Conservation (phyloP, 2,797 vertebrate genomes). For the Pipistrellus pipistrellus region DNA sequence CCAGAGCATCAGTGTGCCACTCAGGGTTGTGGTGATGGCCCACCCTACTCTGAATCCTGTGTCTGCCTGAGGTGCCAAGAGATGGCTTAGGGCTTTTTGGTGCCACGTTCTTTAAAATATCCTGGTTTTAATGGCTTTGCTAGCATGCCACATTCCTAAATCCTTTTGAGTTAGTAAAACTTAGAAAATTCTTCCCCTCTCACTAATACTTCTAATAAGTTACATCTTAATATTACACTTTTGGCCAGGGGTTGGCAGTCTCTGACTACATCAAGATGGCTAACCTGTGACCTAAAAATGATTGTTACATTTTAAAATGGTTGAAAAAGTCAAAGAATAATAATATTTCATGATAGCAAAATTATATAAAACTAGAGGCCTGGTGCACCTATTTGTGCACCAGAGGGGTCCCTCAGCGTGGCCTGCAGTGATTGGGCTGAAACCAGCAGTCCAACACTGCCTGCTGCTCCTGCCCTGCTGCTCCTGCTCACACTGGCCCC, state of each 20-base stretch:
- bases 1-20: not conserved
- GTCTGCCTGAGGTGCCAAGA: not conserved
- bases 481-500: too few species aligned
- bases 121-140: not conserved
- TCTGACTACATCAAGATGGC: not conserved
- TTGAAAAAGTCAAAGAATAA: not conserved
- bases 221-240: not conserved
- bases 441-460: too few species aligned
- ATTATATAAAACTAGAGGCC: not conserved
- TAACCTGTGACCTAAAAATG: not conserved
- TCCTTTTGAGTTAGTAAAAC: not conserved
- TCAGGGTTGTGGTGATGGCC: not conserved
- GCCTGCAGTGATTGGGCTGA: too few species aligned
- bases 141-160: too few species aligned
- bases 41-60: not conserved
- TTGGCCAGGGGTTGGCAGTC: not conserved
- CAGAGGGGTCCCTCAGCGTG: too few species aligned
- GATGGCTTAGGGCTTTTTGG: not conserved
- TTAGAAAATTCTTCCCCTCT: not conserved
- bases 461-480: too few species aligned
- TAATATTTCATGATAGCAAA: not conserved
- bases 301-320: not conserved
- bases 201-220: not conserved
- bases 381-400: fast-evolving
- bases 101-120: not conserved